Evolutionary conservation across 2,113 vertebrate genomes (phyloP).

Genomic region (Tragelaphus scriptus): DNA sequence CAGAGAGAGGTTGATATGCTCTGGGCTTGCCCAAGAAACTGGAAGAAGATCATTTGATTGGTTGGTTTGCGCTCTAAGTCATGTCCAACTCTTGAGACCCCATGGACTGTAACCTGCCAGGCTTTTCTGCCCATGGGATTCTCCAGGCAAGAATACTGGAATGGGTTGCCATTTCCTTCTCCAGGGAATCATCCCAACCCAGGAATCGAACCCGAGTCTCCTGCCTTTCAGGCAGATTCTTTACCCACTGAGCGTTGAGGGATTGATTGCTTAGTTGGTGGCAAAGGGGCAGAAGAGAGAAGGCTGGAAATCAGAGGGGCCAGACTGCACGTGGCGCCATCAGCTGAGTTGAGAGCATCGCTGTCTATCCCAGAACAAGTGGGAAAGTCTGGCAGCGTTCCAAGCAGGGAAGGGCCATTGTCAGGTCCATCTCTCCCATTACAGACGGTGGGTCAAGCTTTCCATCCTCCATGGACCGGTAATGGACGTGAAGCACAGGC

Average conservation of each 20-base stretch:
- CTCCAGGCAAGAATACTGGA: neutral
- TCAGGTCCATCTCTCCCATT: neutral
- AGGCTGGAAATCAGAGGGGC: neutral
- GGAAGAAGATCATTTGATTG: neutral
- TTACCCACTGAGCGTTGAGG: neutral
- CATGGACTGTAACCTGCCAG: neutral
- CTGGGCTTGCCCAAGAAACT: neutral
- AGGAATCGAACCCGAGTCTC: neutral
- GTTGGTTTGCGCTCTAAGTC: neutral
- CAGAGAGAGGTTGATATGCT: neutral
- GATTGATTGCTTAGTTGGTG: neutral
- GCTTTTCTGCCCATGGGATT: neutral
- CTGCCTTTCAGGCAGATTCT: neutral
- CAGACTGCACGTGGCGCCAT: fast-evolving
- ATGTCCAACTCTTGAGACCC: neutral
- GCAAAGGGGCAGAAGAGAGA: neutral
- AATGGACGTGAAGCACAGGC: neutral
- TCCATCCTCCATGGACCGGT: neutral
- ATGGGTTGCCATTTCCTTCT: neutral
- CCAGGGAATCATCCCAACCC: neutral
- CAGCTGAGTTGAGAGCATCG: neutral
- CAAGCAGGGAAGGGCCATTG: neutral
- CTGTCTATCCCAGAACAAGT: neutral
- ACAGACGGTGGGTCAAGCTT: neutral
- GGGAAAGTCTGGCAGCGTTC: neutral